Conservation (phyloP, 2,797 vertebrate genomes). For the Nannoperca australis region DNA sequence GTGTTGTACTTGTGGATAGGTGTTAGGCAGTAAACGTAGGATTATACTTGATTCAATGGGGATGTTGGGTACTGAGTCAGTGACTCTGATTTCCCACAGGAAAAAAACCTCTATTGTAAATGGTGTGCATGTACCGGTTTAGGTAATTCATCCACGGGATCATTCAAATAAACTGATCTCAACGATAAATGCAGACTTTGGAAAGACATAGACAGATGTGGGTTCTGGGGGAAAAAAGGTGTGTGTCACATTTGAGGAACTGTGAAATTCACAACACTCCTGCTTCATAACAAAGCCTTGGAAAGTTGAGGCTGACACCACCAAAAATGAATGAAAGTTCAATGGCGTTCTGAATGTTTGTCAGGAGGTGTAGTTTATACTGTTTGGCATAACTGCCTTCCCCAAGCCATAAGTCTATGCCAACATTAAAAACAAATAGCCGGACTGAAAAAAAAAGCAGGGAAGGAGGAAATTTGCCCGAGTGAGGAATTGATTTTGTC, state of each 20-base stretch:
- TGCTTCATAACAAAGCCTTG: conserved; percentile 78
- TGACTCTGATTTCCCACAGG: conserved; percentile 83
- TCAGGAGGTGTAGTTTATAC: conserved; percentile 79
- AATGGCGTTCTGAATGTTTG: conserved; percentile 78
- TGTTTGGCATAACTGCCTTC: conserved; percentile 76
- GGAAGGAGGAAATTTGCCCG: conserved; percentile 80
- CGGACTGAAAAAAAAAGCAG: conserved; percentile 58
- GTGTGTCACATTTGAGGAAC: conserved; percentile 66
- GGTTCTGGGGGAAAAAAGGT: conserved; percentile 38
- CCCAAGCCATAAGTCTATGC: conserved; percentile 75
- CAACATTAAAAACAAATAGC: conserved; percentile 85
- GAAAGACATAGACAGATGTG: conserved; percentile 74
- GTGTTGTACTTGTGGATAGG: conserved; percentile 59
- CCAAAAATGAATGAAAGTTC: conserved; percentile 81
- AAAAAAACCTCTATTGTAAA: conserved; percentile 70
- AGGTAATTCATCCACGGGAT: conserved; percentile 76
- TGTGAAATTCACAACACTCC: conserved; percentile 64
- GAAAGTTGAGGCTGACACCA: conserved; percentile 76
- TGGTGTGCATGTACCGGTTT: conserved; percentile 68
- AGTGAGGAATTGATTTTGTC: conserved; percentile 87
- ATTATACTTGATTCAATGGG: conserved; percentile 77
- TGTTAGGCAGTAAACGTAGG: conserved; percentile 61
- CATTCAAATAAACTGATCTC: conserved; percentile 81
- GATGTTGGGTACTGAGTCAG: conserved; percentile 70
- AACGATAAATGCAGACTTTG: conserved; percentile 74